Conservation (phyloP, 92 coral and sea anemone species). For the Parazoanthus atlanticus region DNA sequence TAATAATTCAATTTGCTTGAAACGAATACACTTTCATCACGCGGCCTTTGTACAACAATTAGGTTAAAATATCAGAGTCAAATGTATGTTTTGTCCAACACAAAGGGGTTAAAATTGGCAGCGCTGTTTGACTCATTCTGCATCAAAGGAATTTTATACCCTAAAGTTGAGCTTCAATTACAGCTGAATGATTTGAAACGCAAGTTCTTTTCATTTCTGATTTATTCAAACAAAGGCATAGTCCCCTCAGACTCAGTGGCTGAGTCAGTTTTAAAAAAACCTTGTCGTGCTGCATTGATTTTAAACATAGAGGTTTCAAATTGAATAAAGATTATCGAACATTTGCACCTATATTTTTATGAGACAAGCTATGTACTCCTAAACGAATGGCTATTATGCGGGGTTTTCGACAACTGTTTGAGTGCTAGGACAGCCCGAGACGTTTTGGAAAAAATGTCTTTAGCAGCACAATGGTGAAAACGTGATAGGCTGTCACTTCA, state of each 20-base stretch:
- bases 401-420: neutral
- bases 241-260: neutral
- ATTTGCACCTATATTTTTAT: neutral
- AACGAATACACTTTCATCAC: neutral
- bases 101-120: neutral
- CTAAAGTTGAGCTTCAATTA: neutral
- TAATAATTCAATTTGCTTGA: slow-evolving; percentile 1
- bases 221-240: neutral
- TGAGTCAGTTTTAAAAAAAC: no score
- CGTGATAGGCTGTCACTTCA: neutral
- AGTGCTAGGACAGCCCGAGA: neutral
- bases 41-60: neutral
- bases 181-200: neutral
- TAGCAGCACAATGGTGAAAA: neutral
- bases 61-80: neutral
- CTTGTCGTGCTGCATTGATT: no score
- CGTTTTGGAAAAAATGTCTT: neutral
- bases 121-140: neutral
- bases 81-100: neutral
- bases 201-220: neutral
- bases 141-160: neutral
- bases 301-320: neutral
- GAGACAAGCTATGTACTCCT: neutral
- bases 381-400: neutral
- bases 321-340: no score